Evolutionary conservation across 2,113 vertebrate species (phyloP).

Genomic region (Stegastes partitus): DNA sequence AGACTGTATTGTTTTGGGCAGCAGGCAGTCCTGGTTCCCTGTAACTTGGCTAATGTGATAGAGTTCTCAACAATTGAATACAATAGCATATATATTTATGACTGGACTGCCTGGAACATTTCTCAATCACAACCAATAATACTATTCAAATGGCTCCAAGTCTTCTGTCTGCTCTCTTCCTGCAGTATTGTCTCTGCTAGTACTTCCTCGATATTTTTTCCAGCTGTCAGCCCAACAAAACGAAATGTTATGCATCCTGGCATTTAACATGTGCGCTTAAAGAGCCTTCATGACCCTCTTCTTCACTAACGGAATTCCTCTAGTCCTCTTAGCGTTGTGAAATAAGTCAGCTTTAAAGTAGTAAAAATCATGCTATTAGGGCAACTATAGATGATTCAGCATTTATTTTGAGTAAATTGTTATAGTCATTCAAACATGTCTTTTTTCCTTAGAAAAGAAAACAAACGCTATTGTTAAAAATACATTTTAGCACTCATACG

Average conservation of each 20-base stretch:
- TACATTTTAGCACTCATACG: neutral
- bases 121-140: conserved; percentile 18
- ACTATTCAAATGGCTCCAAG: conserved; percentile 22
- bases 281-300: neutral
- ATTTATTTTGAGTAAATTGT: neutral
- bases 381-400: too few relatives aligned
- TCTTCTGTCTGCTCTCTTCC: conserved; percentile 49
- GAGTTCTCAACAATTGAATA: neutral
- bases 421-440: neutral
- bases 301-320: conserved; percentile 10
- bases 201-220: conserved; percentile 58
- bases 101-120: neutral
- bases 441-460: neutral
- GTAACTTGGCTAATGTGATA: neutral
- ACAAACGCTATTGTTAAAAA: neutral
- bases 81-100: neutral
- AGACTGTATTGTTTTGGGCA: neutral
- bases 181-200: conserved; percentile 52
- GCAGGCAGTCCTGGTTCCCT: neutral
- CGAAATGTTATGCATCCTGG: conserved; percentile 36
- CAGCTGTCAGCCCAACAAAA: conserved; percentile 27
- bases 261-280: conserved; percentile 22
- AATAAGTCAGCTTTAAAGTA: neutral
- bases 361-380: neutral
- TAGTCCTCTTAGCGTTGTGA: conserved; percentile 1